Evolutionary conservation across 2,888 invertebrate species (phyloP), one percentile per base, ranked within the genome.

Genomic region (Eupithecia dodoneata): DNA sequence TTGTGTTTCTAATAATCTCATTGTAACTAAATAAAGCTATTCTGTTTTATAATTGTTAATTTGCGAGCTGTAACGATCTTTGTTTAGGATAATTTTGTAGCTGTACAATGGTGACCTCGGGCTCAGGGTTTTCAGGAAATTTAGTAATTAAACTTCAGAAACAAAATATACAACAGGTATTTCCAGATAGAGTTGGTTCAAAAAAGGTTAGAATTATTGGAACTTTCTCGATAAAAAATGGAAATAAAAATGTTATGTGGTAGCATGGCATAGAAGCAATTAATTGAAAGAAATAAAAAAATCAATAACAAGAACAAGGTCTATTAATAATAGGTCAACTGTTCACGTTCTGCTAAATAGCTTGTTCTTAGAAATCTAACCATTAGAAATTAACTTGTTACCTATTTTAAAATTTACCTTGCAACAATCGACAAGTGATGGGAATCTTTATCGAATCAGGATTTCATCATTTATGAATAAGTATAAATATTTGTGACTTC

Each of bases 21-120:
- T 85, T 87, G 84, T 85, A 82, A 83, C 84, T 84, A 85, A 90
- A 92, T 92, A 89, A 91, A 92, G 91, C 85, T 86, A 91, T 92
- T 91, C 81, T 83, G 86, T 85, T 87, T 88, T 88, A 86, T 88
- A 89, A 90, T 89, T 90, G 89, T 89, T 90, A 88, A 90, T 90
- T 90, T 86, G 86, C 85, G 85, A 83, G 87, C 84, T 85, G 85
- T 87, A 88, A 92, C 87, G 85, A 87, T 88, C 88, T 91, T 92
- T 92, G 89, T 89, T 92, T 88, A 89, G 89, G 87, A 87, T 87
- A 86, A 87, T 90, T 86, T 84, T 84, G 84, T 80, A 81, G 83
- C 30, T 30, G 80, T 80, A 80, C 55, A 59, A 59, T 9, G 1
- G 82, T 77, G 81, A 81, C 82, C 70, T 83, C 76, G 74, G 80